These are phyloP conservation scores for Ormia ochracea DNA, from an alignment of 2,888 invertebrate species.

Conservation along the genomic window DNA sequence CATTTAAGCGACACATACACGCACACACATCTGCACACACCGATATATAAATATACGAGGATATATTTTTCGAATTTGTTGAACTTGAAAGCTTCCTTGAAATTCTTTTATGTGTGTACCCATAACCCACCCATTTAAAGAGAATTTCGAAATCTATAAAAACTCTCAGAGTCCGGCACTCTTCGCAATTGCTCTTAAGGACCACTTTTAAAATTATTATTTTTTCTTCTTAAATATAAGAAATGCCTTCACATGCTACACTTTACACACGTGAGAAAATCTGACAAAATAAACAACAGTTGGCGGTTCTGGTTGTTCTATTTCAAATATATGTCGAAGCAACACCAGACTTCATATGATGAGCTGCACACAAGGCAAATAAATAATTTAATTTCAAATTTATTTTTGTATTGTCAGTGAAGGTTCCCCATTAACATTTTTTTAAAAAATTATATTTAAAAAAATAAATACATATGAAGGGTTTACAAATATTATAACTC, in stretches of 20 bases:
- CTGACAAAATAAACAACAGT: background rate
- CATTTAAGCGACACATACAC: background rate
- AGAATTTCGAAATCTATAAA: background rate
- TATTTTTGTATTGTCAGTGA: too few relatives aligned
- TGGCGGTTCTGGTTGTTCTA: background rate
- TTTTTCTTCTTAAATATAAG: background rate
- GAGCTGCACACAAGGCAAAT: too few relatives aligned
- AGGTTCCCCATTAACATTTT: too few relatives aligned
- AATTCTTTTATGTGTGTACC: background rate
- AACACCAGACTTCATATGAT: background rate
- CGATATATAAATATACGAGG: too few relatives aligned
- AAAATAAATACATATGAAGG: too few relatives aligned
- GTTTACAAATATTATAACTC: too few relatives aligned
- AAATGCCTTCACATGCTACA: slow-evolving; percentile 26
- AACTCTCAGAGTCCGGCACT: background rate
- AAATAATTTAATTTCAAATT: too few relatives aligned
- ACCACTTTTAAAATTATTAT: background rate
- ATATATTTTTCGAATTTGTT: slow-evolving; percentile 58
- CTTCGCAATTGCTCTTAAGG: background rate
- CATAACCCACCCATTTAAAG: slow-evolving; percentile 15
- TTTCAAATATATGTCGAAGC: background rate
- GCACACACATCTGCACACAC: background rate
- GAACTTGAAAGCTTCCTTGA: slow-evolving; percentile 58
- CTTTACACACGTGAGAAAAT: slow-evolving; percentile 36
- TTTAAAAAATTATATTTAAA: too few relatives aligned